Evolutionary conservation across 2,888 invertebrate genomes (phyloP), one percentile per base, ranked within the genome.

Genomic region (Pycnomerus fuliginosus): DNA sequence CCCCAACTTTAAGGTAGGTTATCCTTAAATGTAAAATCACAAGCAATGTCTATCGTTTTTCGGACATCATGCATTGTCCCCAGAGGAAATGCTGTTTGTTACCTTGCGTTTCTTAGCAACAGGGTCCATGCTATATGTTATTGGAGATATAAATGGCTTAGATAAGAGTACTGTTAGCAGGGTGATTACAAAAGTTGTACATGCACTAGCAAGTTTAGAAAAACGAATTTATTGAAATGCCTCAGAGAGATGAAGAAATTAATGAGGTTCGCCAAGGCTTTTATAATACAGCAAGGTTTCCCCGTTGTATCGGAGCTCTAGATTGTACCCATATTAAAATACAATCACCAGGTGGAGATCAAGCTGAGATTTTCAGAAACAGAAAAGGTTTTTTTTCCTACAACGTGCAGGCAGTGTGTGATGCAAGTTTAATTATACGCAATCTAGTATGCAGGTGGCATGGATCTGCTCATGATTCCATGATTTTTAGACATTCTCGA

Each of bases 221-320:
- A n/a, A n/a, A n/a, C n/a, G n/a, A n/a, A 5, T 20, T 20, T 20
- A 25, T 25, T 25, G 10, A 12, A 25, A 25, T 25, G 25, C 25
- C 25, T 10, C 10, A 8, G 11, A 25, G 10, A 8, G 25, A 25
- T 7, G 25, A 25, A 4, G 25, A 25, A 25, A 25, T 25, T 5
- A 7, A 5, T 8, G 20, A 25, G 3, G 25, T 3, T 7, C 4
- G 11, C 8, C 8, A 8, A 12, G 3, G 11, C 3, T 25, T 10
- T 25, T 25, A 7, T 10, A 25, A 25, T 10, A 8, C 11, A 3
- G 25, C 25, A 25, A 4, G 25, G 3, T 25, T 25, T 10, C 25
- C 25, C 8, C 3, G 4, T 4, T 25, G 25, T 12, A 10, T 25
- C 3, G 25, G 25, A 10, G 25, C 10, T 7, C 4, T 25, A 3